A percentile compares a stretch with the other conserved stretches of the same genome.
Conservation (phyloP, 2,797 vertebrate species). For the Clamator glandarius region DNA sequence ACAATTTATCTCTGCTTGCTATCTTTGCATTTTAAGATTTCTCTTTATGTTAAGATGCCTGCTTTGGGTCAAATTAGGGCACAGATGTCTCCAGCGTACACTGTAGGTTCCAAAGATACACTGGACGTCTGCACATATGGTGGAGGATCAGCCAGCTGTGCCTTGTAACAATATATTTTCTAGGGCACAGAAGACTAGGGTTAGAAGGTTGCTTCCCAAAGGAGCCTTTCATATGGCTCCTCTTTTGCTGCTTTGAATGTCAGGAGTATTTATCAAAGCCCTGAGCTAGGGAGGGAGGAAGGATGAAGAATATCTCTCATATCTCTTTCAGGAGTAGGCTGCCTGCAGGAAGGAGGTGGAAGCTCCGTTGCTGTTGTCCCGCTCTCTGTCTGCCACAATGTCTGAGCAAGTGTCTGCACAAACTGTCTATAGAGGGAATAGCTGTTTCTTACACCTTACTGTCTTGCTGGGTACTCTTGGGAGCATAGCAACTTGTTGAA, state of each 20-base stretch:
- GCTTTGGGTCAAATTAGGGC: not conserved
- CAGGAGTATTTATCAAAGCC: not conserved
- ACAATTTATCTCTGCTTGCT: not conserved
- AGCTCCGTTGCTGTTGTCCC: not conserved
- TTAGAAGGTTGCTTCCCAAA: conserved; percentile 30
- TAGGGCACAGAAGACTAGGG: conserved; percentile 11
- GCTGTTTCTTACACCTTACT: not conserved
- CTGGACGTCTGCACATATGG: conserved; percentile 4
- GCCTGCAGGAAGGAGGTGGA: not conserved
- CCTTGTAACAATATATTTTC: not conserved
- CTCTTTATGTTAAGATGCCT: not conserved
- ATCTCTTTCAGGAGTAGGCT: not conserved
- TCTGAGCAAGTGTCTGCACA: not conserved
- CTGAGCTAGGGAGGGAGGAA: not conserved
- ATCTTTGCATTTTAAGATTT: not conserved
- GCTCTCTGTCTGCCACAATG: not conserved
- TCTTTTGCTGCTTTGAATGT: not conserved
- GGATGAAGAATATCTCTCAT: not conserved
- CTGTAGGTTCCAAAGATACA: not conserved
- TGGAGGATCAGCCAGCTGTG: conserved; percentile 33
- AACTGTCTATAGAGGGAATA: not conserved
- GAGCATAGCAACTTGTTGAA: not conserved
- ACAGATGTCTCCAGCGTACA: not conserved
- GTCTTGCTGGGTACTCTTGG: not conserved
- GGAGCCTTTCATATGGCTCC: conserved; percentile 9